phyloP scores from a whole-genome alignment of 2,888 invertebrate genomes.

The Coremacera marginata region DNA sequence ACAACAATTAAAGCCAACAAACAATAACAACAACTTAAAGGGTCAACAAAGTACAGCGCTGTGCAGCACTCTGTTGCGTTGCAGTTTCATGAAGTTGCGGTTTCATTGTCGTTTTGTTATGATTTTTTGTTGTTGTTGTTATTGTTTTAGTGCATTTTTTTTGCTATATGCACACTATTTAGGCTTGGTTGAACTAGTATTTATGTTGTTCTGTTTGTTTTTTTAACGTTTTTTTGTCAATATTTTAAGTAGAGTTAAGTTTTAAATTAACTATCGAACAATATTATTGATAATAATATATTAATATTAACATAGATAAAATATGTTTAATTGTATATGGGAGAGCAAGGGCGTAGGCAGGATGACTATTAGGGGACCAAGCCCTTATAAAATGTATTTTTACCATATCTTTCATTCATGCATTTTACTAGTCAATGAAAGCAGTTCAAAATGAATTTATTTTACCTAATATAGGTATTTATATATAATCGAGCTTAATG shows the following conservation, averaged over 20 bases:
- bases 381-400: too few relatives aligned
- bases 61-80: constrained; percentile 17
- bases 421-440: too few relatives aligned
- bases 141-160: not conserved
- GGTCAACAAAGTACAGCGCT: constrained; percentile 61
- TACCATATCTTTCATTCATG: too few relatives aligned
- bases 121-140: constrained; percentile 4
- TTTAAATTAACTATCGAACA: not conserved
- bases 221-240: not conserved
- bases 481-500: too few relatives aligned
- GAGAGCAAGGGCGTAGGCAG: too few relatives aligned
- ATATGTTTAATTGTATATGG: too few relatives aligned
- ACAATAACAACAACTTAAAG: constrained; percentile 50
- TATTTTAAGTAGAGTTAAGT: not conserved
- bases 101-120: not conserved
- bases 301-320: too few relatives aligned
- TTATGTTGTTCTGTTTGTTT: not conserved
- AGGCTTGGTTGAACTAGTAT: not conserved
- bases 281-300: too few relatives aligned
- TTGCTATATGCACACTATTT: not conserved
- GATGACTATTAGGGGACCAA: too few relatives aligned
- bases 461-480: too few relatives aligned
- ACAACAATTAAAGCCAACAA: constrained; percentile 28
- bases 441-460: too few relatives aligned
- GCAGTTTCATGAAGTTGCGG: constrained; percentile 7